phyloP scores from a whole-genome alignment of 2,888 invertebrate genomes.

The Papilio elwesi region DNA sequence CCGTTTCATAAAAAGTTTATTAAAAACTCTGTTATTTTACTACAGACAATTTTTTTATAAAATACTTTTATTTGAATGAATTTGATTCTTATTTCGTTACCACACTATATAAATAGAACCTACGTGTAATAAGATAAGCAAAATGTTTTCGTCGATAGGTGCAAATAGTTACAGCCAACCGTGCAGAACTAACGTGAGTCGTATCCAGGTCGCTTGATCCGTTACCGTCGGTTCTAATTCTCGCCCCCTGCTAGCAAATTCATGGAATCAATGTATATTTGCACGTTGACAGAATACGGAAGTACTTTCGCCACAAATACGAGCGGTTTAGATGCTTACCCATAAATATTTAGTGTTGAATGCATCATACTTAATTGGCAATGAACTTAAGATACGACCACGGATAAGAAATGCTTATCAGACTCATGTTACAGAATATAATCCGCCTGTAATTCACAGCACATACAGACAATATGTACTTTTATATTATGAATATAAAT shows the following conservation, averaged over 20 bases:
- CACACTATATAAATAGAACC: background rate
- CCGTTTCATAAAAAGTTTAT: too few relatives aligned
- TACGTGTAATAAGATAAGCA: background rate
- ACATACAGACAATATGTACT: background rate
- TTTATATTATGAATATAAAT: background rate
- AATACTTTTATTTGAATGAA: too few relatives aligned
- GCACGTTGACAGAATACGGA: slow-evolving; percentile 48
- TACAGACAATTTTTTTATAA: too few relatives aligned
- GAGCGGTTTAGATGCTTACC: background rate
- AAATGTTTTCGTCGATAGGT: slow-evolving; percentile 10
- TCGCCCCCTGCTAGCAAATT: slow-evolving; percentile 44
- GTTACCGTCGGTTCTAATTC: slow-evolving; percentile 51
- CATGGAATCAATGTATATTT: slow-evolving; percentile 47
- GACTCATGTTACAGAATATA: background rate
- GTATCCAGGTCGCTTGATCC: slow-evolving; percentile 56
- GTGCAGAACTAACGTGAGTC: slow-evolving; percentile 41
- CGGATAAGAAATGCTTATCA: background rate
- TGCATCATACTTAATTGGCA: background rate
- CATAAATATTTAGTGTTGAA: background rate
- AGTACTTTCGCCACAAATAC: slow-evolving; percentile 40
- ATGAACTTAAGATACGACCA: slow-evolving; percentile 22
- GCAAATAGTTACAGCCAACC: slow-evolving; percentile 19
- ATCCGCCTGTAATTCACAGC: background rate
- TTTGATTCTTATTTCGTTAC: too few relatives aligned
- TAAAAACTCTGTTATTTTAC: too few relatives aligned